These are phyloP conservation scores for Conus canariensis DNA, from an alignment of 2,888 invertebrate genomes.

Conservation along the genomic window DNA sequence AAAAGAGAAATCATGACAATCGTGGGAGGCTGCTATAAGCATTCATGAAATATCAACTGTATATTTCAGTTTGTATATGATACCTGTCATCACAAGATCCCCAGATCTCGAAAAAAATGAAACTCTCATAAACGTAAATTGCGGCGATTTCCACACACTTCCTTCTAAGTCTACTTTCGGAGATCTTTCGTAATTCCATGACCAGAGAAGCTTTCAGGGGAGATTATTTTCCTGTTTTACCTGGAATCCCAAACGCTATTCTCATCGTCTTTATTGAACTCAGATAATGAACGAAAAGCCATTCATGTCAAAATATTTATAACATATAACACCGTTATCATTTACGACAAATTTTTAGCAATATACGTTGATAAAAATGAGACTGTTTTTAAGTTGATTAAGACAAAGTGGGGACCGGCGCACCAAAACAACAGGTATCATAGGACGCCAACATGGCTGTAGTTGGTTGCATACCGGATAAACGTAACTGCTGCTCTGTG, in stretches of 20 bases:
- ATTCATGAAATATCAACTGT: no score
- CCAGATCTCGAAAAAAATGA: neutral
- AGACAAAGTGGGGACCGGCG: neutral
- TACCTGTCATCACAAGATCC: neutral
- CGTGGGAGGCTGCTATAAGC: no score
- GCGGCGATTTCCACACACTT: constrained; percentile 11
- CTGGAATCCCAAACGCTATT: neutral
- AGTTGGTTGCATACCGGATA: neutral
- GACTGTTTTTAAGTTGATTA: no score
- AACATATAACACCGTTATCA: no score
- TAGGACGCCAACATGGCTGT: constrained; percentile 43
- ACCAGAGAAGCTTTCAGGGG: neutral
- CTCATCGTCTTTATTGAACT: neutral
- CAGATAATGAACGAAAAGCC: no score
- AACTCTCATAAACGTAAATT: neutral
- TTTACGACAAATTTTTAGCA: no score
- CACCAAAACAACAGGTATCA: constrained; percentile 30
- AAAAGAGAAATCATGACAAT: no score
- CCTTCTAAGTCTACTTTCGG: constrained; percentile 26
- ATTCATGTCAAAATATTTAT: no score
- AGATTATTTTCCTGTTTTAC: neutral
- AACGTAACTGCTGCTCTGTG: neutral
- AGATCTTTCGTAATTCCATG: neutral
- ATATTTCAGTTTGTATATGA: neutral
- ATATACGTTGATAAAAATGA: no score